Evolutionary conservation across 2,113 vertebrate species (phyloP), one percentile per base, ranked within the genome.

Genomic region (Ptilonorhynchus violaceus): DNA sequence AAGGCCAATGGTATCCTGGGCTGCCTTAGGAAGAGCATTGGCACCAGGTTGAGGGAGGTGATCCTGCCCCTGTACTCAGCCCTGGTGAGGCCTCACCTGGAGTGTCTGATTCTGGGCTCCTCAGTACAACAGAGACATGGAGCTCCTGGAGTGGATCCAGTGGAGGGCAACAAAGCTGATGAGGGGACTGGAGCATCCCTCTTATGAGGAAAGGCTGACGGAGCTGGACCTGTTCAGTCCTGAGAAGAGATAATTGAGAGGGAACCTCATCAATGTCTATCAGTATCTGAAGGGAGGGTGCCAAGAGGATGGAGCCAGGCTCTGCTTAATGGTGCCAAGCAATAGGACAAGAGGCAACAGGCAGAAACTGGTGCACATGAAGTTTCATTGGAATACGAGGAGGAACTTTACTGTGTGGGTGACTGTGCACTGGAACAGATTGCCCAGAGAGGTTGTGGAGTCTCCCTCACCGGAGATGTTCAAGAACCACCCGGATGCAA

Each of bases 21-120:
- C 3, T 23, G 18, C 23, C 33, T 22, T 82, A 35, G 53, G 35
- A 59, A 69, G 47, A 59, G 13, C 28, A 27, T 6, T 27, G 22
- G 16, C n/a, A 47, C 13, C 8, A 27, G 28, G 31, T 22, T 0
- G 1, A 33, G 31, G 9, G 9, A 14, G 35, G 5, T 59, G 9
- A 18, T 59, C 53, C 37, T 50, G 14, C 31, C 13, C 21, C 31
- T 68, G 21, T 50, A 3, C 21, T 59, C 17, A 27, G 62, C 25
- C 31, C 31, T 59, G 22, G 14, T 59, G 53, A 42, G 25, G 31
- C 6, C 31, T 68, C 6, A 77, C 22, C 27, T 68, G 27, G 11
- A 42, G 2, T 27, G 55, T 66, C 37, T 22, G 10, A 4, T 55
- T 33, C 27, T 47, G 47, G 23, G 15, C 23, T 62, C 8, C 39